Conservation (phyloP, 64 coral and sea anemone genomes). For the Actinia tenebrosa region DNA sequence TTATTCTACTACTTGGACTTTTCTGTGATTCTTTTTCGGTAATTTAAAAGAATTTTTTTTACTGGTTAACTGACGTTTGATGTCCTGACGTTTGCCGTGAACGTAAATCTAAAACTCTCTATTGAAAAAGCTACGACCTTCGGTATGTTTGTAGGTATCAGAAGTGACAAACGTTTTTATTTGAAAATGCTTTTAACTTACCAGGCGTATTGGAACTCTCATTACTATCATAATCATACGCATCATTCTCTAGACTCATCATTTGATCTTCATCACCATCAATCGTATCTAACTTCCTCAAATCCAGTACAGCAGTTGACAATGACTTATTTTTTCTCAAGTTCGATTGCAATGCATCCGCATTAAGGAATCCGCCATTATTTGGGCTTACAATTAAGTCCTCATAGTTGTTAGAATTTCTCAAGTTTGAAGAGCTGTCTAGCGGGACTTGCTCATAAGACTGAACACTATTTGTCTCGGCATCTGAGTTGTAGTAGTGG, state of each 20-base stretch:
- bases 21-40: too few relatives aligned
- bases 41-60: too few relatives aligned
- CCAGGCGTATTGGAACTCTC: conserved; percentile 15
- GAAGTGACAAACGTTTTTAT: too few relatives aligned
- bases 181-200: neutral
- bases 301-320: conserved; percentile 76
- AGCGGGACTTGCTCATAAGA: conserved; percentile 1
- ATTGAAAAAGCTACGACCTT: too few relatives aligned
- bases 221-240: conserved; percentile 45
- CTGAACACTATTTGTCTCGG: conserved; percentile 43
- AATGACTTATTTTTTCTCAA: conserved; percentile 79
- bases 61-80: too few relatives aligned
- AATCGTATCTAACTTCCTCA: conserved; percentile 67
- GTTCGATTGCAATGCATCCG: conserved; percentile 51
- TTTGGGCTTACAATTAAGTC: conserved; percentile 5
- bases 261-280: conserved; percentile 18
- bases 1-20: too few relatives aligned
- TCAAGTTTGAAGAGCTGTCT: neutral
- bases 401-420: conserved; percentile 4
- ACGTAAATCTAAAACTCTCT: too few relatives aligned
- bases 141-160: neutral
- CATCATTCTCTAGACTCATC: conserved; percentile 28
- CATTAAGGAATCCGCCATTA: conserved; percentile 15
- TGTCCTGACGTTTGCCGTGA: too few relatives aligned
- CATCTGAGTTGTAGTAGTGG: conserved; percentile 72